Evolutionary conservation across 2,888 invertebrate genomes (phyloP).

Genomic region (Coelopa pilipes): DNA sequence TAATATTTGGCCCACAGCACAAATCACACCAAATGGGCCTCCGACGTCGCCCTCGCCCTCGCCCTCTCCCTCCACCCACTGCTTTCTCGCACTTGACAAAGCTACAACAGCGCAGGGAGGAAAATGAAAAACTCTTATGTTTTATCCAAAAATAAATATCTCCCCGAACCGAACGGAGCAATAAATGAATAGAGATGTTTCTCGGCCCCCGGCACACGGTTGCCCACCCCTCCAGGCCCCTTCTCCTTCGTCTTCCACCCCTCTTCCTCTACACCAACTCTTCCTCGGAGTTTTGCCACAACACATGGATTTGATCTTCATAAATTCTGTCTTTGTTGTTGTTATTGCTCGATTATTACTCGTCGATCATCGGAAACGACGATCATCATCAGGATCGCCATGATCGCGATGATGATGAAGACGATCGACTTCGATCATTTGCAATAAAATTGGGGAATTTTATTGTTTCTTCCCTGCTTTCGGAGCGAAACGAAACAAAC

Average conservation of each 20-base stretch:
- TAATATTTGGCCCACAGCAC: neutral
- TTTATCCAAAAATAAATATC: constrained; percentile 9
- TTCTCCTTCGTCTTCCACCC: no score
- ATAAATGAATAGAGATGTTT: neutral
- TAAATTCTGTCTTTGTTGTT: neutral
- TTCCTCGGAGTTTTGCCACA: neutral
- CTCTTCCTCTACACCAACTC: no score
- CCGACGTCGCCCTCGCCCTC: no score
- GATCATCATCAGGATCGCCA: neutral
- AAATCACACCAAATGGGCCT: neutral
- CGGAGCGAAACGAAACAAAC: neutral
- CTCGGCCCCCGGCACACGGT: neutral
- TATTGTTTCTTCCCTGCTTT: neutral
- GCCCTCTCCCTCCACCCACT: no score
- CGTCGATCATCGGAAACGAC: neutral
- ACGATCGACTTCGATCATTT: neutral
- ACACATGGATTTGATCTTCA: neutral
- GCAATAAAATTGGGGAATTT: neutral
- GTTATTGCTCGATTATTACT: neutral
- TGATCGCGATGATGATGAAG: neutral
- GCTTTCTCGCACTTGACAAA: no score
- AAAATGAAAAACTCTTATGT: neutral
- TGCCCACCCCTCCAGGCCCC: no score
- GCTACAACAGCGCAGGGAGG: neutral
- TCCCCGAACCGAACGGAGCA: neutral